Conservation (phyloP, 2,888 invertebrate genomes). For the Baronia brevicornis region DNA sequence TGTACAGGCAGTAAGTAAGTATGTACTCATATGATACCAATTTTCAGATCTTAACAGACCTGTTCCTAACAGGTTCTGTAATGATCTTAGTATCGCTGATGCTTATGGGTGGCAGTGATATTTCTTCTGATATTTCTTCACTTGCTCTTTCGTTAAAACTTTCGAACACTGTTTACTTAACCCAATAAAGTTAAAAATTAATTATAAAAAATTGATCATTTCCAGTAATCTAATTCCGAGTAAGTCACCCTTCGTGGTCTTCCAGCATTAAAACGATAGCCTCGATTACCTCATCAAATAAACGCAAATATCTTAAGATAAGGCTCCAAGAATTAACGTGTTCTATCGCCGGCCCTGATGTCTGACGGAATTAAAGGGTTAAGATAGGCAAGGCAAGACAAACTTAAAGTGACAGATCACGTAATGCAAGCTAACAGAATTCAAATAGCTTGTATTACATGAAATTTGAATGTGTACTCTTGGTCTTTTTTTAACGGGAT, state of each 20-base stretch:
- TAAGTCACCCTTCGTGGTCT: slow-evolving; percentile 31
- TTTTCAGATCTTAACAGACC: no score
- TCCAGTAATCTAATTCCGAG: slow-evolving; percentile 13
- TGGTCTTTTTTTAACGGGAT: no score
- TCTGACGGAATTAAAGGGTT: slow-evolving; percentile 18
- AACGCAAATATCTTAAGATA: slow-evolving; percentile 50
- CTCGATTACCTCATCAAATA: slow-evolving; percentile 55
- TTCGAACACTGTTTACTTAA: not conserved
- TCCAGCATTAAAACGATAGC: slow-evolving; percentile 47
- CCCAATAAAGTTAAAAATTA: no score
- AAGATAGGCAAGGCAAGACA: slow-evolving; percentile 10
- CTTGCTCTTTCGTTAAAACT: not conserved
- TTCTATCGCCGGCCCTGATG: slow-evolving; percentile 17
- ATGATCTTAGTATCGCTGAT: no score
- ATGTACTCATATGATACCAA: no score
- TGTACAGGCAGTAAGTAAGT: no score
- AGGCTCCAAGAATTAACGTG: slow-evolving; percentile 50
- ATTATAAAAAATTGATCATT: slow-evolving; percentile 1
- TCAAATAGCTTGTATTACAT: no score
- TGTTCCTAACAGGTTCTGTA: no score
- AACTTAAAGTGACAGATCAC: slow-evolving; percentile 1
- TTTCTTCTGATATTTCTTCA: slow-evolving; percentile 23
- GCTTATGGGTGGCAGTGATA: no score
- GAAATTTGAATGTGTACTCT: no score
- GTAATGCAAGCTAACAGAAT: no score